Evolutionary conservation across 2,797 vertebrate genomes (phyloP).

Genomic region (Mallotus villosus): DNA sequence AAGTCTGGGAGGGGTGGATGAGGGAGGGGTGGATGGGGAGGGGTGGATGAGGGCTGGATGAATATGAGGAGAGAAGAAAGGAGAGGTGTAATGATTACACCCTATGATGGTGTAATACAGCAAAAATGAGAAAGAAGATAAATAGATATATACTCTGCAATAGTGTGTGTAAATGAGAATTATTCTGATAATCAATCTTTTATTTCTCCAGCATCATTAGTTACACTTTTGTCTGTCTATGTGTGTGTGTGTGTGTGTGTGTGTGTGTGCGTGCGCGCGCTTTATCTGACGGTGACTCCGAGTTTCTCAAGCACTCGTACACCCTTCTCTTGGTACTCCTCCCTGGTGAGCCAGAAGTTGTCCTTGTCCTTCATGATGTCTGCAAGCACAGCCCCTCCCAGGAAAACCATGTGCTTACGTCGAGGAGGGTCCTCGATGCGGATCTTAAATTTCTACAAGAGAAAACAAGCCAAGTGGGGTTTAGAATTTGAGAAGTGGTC

Average conservation of each 20-base stretch:
- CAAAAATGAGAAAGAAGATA: conserved; percentile 57
- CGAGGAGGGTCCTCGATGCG: conserved; percentile 81
- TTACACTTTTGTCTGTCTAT: not conserved
- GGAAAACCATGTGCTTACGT: conserved; percentile 99
- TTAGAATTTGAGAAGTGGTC: not conserved
- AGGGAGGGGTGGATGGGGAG: not conserved
- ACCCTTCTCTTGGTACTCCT: conserved; percentile 98
- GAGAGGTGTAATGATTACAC: conserved; percentile 20
- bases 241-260: conserved; percentile 8
- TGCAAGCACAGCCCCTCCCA: conserved; percentile 94
- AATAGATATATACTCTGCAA: conserved; percentile 68
- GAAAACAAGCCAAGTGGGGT: not conserved
- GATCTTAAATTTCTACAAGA: conserved; percentile 80
- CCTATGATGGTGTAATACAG: conserved; percentile 44
- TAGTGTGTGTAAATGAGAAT: conserved; percentile 16
- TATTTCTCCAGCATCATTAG: not conserved
- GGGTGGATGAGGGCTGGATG: not conserved
- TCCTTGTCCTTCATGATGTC: conserved; percentile 99
- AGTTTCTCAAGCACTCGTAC: conserved; percentile 97
- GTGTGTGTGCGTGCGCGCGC: conserved; percentile 25
- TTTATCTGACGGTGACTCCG: conserved; percentile 98
- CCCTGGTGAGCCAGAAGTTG: conserved; percentile 98
- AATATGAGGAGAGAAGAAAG: conserved; percentile 26
- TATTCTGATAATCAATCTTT: not conserved
- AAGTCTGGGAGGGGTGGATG: conserved; percentile 14